Evolutionary conservation across 2,797 vertebrate genomes (phyloP), one percentile per base, ranked within the genome.

Genomic region (Orientallactaga sibirica): DNA sequence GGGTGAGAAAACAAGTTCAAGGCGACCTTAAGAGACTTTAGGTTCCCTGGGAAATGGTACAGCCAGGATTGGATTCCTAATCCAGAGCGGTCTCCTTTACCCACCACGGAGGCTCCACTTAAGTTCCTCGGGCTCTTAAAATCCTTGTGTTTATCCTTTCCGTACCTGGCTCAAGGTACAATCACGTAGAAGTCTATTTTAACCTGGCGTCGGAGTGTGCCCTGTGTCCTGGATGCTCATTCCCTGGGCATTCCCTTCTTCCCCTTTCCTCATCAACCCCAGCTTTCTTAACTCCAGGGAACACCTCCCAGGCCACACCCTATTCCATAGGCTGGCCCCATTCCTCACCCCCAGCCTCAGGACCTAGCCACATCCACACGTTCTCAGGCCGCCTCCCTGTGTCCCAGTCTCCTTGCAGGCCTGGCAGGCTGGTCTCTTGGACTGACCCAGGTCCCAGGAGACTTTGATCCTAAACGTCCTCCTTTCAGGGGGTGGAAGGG

Each of bases 391-490:
- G 52, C 71, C 7, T 48, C 48, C 48, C 48, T 48, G 33, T 20
- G 7, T 9, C 0, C 25, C 0, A 33, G 0, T n/a, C 3, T 33
- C 20, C 25, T 16, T 1, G 10, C n/a, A 19, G 37, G 14, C 12
- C 20, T 7, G 1, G 16, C 52, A 5, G 7, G 22, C 20, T 8
- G 37, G 9, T 16, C 27, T 14, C 22, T 19, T 25, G n/a, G 27
- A 33, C 12, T 9, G n/a, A 84, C 68, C 75, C 66, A 24, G 33
- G 55, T 16, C 7, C 14, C 48, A 10, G 22, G n/a, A 8, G 29
- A 67, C 16, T 89, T 71, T 20, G 18, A 91, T 83, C 3, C 0
- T n/a, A 88, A 84, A 55, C 15, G 14, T 4, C 33, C 2, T 37
- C 14, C 10, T n/a, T 66, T 86, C 64, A 14, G 2, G 16, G 24